Evolutionary conservation across 2,113 vertebrate species (phyloP).

Genomic region (Potamarius usumacintae): DNA sequence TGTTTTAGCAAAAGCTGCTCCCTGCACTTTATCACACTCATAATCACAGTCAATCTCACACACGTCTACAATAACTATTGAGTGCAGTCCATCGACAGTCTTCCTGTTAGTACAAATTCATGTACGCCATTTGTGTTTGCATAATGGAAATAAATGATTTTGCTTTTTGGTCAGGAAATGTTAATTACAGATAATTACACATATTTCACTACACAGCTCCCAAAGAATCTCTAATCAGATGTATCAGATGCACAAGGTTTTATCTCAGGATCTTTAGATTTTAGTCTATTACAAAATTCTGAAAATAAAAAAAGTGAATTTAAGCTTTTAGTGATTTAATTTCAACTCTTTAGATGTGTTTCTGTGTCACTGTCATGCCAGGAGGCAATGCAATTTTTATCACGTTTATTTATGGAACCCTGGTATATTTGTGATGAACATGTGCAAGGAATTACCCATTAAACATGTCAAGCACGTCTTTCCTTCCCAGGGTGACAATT

Average conservation of each 20-base stretch:
- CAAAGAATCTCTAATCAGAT: too few relatives aligned
- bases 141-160: background rate
- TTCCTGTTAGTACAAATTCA: background rate
- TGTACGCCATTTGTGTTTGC: background rate
- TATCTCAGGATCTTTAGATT: background rate
- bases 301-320: background rate
- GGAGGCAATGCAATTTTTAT: constrained; percentile 12
- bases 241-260: background rate
- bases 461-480: constrained; percentile 30
- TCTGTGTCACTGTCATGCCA: constrained; percentile 16
- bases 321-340: background rate
- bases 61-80: background rate
- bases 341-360: background rate
- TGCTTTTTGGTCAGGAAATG: background rate
- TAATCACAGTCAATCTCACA: background rate
- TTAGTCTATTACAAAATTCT: background rate
- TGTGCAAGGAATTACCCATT: constrained; percentile 34
- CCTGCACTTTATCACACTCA: background rate
- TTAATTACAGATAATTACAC: background rate
- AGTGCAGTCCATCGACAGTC: background rate
- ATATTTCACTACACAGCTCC: background rate
- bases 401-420: constrained; percentile 33
- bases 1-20: background rate
- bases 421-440: constrained; percentile 41
- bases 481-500: constrained; percentile 28